Percentiles rank a stretch among this genome's conserved stretches.
Conservation (phyloP, 2,113 vertebrate species). For the Glareola pratincola region DNA sequence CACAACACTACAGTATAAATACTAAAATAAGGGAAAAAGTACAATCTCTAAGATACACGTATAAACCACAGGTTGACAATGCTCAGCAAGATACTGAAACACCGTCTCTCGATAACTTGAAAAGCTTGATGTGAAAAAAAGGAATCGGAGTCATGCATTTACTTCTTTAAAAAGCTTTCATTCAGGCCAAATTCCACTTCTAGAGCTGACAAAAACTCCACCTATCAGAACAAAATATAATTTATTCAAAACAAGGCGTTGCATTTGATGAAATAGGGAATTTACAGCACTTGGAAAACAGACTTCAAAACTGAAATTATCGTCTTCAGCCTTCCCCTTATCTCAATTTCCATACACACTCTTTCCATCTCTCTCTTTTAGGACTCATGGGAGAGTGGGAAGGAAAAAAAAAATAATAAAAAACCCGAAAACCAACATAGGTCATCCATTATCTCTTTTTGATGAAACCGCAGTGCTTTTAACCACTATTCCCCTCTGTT, state of each 20-base stretch:
- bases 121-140: neutral
- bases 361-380: slow-evolving; percentile 24
- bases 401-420: neutral
- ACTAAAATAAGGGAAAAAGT: neutral
- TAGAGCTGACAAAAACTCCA: neutral
- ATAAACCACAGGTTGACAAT: neutral
- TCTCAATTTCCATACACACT: neutral
- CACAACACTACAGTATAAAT: neutral
- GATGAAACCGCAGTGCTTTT: neutral
- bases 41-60: neutral
- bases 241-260: neutral
- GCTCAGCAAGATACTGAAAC: neutral
- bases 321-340: neutral
- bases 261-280: neutral
- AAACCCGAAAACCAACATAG: neutral
- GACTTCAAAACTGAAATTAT: neutral
- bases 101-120: neutral
- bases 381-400: neutral
- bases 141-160: neutral
- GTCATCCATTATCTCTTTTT: neutral
- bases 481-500: neutral
- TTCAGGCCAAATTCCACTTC: neutral
- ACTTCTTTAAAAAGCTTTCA: neutral
- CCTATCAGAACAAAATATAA: neutral
- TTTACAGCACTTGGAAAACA: neutral